Evolutionary conservation across 2,113 vertebrate species (phyloP).

Genomic region (Tricholaema leucomelas): DNA sequence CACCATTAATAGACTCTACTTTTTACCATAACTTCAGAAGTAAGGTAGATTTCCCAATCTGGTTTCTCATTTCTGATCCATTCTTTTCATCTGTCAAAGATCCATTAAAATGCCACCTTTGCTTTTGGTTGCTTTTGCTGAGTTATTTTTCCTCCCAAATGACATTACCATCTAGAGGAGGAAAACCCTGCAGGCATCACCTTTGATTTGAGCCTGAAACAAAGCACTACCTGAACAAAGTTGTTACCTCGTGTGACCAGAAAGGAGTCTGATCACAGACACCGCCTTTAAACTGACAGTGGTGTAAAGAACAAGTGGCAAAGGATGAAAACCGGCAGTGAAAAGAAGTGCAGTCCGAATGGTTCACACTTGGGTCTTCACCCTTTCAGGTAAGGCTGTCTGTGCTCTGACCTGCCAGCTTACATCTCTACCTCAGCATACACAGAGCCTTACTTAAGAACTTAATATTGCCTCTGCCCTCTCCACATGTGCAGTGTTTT

Average conservation of each 20-base stretch:
- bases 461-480: neutral
- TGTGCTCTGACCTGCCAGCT: neutral
- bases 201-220: constrained; percentile 27
- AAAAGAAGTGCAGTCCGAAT: neutral
- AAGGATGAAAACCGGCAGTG: neutral
- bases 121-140: neutral
- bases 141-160: neutral
- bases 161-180: constrained; percentile 46
- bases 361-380: neutral
- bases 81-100: constrained; percentile 51
- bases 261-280: neutral
- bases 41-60: constrained; percentile 10
- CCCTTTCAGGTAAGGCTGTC: neutral
- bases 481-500: neutral
- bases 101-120: constrained; percentile 16
- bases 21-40: neutral
- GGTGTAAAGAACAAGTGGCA: neutral
- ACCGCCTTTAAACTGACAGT: neutral
- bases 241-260: no score
- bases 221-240: neutral
- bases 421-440: neutral
- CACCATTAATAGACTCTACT: constrained; percentile 25
- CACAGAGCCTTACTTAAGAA: neutral
- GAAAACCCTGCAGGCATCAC: neutral
- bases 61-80: neutral